These are phyloP conservation scores for Odobenus rosmarus DNA, from an alignment of 2,113 vertebrate genomes.

Conservation along the genomic window DNA sequence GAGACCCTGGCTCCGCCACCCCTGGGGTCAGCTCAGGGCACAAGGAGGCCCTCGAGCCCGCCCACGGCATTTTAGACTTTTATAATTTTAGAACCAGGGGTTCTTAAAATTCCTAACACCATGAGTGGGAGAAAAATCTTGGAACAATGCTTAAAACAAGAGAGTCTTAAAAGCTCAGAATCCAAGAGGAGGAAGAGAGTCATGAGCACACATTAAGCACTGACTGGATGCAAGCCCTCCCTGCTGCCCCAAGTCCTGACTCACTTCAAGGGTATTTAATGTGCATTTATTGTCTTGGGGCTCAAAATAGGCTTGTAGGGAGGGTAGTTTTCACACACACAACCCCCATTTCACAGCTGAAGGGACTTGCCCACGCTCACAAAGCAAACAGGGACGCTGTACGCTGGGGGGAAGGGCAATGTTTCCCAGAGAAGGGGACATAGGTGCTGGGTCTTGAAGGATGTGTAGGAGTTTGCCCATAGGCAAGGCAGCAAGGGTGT, in stretches of 20 bases:
- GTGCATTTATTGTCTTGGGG: not conserved
- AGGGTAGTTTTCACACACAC: not conserved
- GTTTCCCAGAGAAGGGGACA: not conserved
- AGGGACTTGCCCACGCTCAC: not conserved
- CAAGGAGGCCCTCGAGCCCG: not conserved
- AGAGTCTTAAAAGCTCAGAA: conserved; percentile 44
- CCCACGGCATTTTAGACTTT: conserved; percentile 53
- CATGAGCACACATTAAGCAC: not conserved
- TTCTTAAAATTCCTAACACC: conserved; percentile 71
- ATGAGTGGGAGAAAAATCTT: conserved; percentile 55
- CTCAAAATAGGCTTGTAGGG: not conserved
- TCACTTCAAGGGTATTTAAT: not conserved
- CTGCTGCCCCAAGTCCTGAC: too few relatives aligned
- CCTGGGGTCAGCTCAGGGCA: conserved; percentile 61
- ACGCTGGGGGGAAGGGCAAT: not conserved
- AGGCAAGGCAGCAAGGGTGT: not conserved
- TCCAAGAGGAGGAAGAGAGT: not conserved
- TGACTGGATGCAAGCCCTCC: not conserved
- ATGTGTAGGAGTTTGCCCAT: not conserved
- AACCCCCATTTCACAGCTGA: not conserved
- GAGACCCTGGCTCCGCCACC: conserved; percentile 39
- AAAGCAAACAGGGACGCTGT: not conserved
- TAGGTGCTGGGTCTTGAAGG: not conserved
- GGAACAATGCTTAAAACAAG: conserved; percentile 64
- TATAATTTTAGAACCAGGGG: conserved; percentile 78